These are phyloP conservation scores for Rotaria macrura DNA, from an alignment of 2,888 invertebrate genomes.

Conservation along the genomic window DNA sequence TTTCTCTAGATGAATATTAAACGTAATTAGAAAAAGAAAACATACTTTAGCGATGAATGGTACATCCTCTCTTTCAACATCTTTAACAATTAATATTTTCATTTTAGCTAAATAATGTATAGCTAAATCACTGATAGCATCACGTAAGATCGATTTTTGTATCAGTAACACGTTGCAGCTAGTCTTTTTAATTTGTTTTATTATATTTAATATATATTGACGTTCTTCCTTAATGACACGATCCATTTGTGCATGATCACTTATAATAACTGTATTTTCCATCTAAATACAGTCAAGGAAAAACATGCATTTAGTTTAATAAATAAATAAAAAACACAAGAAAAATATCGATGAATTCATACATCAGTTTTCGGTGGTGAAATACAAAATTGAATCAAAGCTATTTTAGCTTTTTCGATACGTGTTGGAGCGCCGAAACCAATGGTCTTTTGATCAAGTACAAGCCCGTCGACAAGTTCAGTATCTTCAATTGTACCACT, in stretches of 20 bases:
- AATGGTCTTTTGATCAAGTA: conserved; percentile 79
- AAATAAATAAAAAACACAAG: neutral
- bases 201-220: conserved; percentile 89
- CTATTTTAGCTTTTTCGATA: conserved; percentile 94
- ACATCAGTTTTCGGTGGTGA: conserved; percentile 94
- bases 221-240: conserved; percentile 91
- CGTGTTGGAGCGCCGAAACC: conserved; percentile 74
- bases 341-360: conserved; percentile 47
- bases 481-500: conserved; percentile 90
- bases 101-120: conserved; percentile 95
- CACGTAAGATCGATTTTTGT: conserved; percentile 70
- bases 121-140: conserved; percentile 89
- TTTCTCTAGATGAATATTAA: no score
- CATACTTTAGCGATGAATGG: conserved; percentile 76
- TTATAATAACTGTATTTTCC: conserved; percentile 62
- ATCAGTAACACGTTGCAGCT: conserved; percentile 95
- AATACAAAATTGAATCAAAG: conserved; percentile 95
- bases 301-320: no score
- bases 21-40: neutral
- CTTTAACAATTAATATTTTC: conserved; percentile 94
- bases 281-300: no score
- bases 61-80: conserved; percentile 92
- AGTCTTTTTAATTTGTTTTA: conserved; percentile 93
- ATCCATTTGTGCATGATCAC: conserved; percentile 99
- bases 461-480: conserved; percentile 82